phyloP scores from a whole-genome alignment of 2,797 vertebrate species.

The Pempheris klunzingeri region DNA sequence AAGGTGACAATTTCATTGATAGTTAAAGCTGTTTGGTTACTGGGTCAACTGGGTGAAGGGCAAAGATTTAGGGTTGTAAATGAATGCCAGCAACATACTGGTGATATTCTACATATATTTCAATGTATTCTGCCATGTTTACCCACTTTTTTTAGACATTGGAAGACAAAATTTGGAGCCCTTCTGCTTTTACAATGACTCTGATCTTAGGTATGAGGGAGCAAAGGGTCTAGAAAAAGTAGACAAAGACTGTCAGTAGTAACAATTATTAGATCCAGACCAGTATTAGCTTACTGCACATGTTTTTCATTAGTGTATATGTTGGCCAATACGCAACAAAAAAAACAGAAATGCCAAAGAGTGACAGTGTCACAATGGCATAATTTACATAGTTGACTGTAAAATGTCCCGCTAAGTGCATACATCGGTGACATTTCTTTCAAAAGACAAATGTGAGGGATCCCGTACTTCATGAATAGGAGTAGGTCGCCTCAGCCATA shows the following conservation, averaged over 20 bases:
- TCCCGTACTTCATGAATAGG: too few species aligned
- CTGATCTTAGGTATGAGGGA: too few species aligned
- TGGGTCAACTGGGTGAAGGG: not conserved
- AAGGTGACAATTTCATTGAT: not conserved
- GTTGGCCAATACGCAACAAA: too few species aligned
- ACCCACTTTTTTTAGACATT: not conserved
- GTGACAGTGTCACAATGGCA: not conserved
- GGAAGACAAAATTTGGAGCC: not conserved
- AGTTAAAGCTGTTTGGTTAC: slow-evolving; percentile 9
- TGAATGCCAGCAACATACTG: not conserved
- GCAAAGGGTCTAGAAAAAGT: too few species aligned
- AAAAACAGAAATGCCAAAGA: not conserved
- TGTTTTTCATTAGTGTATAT: not conserved
- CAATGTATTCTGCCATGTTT: not conserved
- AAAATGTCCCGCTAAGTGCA: not conserved
- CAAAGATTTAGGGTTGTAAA: not conserved
- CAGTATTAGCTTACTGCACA: not conserved
- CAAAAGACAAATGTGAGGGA: not conserved
- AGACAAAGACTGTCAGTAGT: not conserved
- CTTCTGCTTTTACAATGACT: slow-evolving; percentile 5
- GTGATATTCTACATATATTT: not conserved
- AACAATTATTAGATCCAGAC: not conserved
- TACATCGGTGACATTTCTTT: not conserved
- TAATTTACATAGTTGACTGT: not conserved
- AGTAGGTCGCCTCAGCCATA: too few species aligned